phyloP scores from a whole-genome alignment of 2,888 invertebrate species.

The Xestia ashworthii region DNA sequence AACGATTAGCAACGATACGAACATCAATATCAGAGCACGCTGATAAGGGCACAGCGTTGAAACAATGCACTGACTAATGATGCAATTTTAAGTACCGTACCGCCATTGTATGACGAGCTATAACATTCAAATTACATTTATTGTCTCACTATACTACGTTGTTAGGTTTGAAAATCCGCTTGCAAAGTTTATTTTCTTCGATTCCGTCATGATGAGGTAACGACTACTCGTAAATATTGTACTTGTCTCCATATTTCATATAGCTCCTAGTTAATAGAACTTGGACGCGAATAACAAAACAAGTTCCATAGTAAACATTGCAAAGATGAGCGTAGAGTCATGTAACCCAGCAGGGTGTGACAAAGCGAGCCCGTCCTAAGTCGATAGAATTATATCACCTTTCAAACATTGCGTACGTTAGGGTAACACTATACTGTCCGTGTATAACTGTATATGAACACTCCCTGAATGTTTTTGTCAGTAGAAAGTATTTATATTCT shows the following conservation, averaged over 20 bases:
- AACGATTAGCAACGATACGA: constrained; percentile 54
- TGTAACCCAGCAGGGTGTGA: constrained; percentile 55
- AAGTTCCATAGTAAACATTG: constrained; percentile 59
- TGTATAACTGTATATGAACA: background rate
- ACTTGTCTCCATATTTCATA: constrained; percentile 28
- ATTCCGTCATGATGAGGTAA: constrained; percentile 37
- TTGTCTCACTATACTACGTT: constrained; percentile 37
- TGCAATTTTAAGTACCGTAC: constrained; percentile 58
- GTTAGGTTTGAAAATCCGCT: constrained; percentile 40
- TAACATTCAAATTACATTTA: constrained; percentile 51
- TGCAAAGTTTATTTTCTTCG: constrained; percentile 29
- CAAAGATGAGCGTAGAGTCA: constrained; percentile 56
- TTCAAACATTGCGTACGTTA: constrained; percentile 37
- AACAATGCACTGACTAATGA: constrained; percentile 68
- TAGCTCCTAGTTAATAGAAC: constrained; percentile 2
- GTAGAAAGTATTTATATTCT: constrained; percentile 37
- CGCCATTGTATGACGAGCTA: constrained; percentile 44
- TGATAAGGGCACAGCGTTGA: constrained; percentile 55
- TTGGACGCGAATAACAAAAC: constrained; percentile 41
- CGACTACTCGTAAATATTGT: constrained; percentile 44
- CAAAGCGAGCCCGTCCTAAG: constrained; percentile 32
- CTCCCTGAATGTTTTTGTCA: background rate
- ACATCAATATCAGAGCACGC: constrained; percentile 51
- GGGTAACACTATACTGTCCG: constrained; percentile 4
- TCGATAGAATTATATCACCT: constrained; percentile 41